These are phyloP conservation scores for Grammomys surdaster DNA, from an alignment of 2,113 vertebrate species.

Conservation along the genomic window DNA sequence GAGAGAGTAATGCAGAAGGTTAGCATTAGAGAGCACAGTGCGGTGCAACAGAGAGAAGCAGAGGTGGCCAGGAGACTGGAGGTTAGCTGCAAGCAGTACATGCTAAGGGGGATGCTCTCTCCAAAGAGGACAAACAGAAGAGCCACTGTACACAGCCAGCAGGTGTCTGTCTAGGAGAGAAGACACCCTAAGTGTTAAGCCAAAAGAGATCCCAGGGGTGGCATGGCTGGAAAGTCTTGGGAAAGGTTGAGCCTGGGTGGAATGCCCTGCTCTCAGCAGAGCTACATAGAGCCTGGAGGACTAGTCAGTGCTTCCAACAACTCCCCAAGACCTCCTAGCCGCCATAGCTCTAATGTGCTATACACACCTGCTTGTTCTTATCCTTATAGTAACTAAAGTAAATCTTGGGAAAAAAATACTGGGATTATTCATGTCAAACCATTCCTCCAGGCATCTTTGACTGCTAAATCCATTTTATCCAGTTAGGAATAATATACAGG, in stretches of 20 bases:
- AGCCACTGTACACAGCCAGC: not conserved
- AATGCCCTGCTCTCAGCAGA: not conserved
- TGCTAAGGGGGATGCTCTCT: not conserved
- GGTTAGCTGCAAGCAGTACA: not conserved
- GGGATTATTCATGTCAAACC: not conserved
- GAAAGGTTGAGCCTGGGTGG: not conserved
- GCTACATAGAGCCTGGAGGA: not conserved
- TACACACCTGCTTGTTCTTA: not conserved
- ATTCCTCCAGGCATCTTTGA: not conserved
- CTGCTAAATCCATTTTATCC: not conserved
- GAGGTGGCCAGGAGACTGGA: not conserved
- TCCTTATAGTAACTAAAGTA: not conserved
- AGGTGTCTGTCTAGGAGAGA: not conserved
- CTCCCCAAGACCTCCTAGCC: not conserved
- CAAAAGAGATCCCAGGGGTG: not conserved
- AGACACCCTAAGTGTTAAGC: not conserved
- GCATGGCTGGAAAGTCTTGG: not conserved
- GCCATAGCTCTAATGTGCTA: not conserved
- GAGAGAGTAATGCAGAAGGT: not conserved
- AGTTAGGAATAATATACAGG: not conserved
- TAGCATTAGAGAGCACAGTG: not conserved
- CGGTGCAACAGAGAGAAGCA: not conserved
- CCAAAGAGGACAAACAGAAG: not conserved
- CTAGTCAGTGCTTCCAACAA: not conserved
- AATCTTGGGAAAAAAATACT: not conserved